Evolutionary conservation across 2,113 vertebrate genomes (phyloP), one percentile per base, ranked within the genome.

Genomic region (Phyllopteryx taeniolatus): DNA sequence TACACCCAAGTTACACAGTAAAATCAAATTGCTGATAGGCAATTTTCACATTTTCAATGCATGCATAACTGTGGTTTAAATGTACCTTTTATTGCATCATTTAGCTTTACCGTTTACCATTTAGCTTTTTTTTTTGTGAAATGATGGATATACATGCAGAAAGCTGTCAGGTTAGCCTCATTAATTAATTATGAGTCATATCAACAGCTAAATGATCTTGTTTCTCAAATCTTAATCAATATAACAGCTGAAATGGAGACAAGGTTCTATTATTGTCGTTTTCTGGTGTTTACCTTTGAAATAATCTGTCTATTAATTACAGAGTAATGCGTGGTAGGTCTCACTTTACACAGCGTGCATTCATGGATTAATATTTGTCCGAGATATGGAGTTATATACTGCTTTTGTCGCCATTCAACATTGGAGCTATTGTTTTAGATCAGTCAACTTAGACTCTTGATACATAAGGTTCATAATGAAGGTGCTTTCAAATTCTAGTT

Each of bases 251-350:
- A 56, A 83, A 72, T 62, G 17, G 71, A 54, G 71, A 43, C 42
- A 65, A 51, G 42, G 54, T 66, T 71, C 75, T 39, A 39, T 39
- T 39, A 39, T 39, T 39, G 35, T 42, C 57, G 59, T 66, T 64
- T 74, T 61, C 74, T 71, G 67, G 74, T 69, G 67, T 33, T 49
- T 61, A 73, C 70, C 68, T 75, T 56, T 76, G n/a, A 49, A 79
- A 83, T 69, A 74, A 75, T 77, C 59, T 59, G 27, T 76, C 87
- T 82, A 27, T 27, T 27, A 86, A 83, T 89, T 79, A 86, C 67
- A 0, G 6, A 68, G 12, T 6, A 39, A 39, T 39, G 6, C 3
- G 35, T 39, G 35, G 6, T 39, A 39, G 35, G 35, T 39, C 35
- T 39, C 35, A 39, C 12, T 63, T 8, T 42, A 54, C 15, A 54